Evolutionary conservation across 2,797 vertebrate species (phyloP).

Genomic region (Protonibea diacanthus): DNA sequence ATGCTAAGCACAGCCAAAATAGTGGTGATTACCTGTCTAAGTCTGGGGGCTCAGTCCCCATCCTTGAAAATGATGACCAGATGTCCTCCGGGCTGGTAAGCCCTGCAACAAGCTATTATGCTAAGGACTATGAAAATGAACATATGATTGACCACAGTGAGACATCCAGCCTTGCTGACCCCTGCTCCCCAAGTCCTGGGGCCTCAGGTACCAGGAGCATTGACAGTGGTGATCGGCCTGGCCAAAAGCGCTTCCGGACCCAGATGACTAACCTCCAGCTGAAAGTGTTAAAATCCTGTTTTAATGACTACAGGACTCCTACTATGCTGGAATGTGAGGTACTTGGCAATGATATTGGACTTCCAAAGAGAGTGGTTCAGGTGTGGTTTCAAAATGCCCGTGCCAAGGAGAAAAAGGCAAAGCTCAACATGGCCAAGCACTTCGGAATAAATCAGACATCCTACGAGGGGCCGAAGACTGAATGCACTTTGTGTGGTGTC

Average conservation of each 20-base stretch:
- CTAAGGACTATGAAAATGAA: slow-evolving; percentile 98
- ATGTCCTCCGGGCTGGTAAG: slow-evolving; percentile 98
- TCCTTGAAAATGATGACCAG: slow-evolving; percentile 95
- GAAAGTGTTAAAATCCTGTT: slow-evolving; percentile 99
- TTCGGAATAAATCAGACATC: slow-evolving; percentile 99
- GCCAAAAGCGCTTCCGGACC: slow-evolving; percentile 99
- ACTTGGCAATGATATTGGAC: slow-evolving; percentile 99
- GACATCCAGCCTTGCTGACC: slow-evolving; percentile 97
- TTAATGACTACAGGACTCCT: slow-evolving; percentile 99
- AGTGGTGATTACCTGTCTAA: slow-evolving; percentile 94
- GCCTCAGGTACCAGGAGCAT: slow-evolving; percentile 94
- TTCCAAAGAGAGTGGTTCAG: slow-evolving; percentile 99
- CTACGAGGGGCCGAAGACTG: slow-evolving; percentile 98
- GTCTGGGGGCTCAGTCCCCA: slow-evolving; percentile 90
- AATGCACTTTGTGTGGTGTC: slow-evolving; percentile 98
- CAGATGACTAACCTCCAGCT: slow-evolving; percentile 99
- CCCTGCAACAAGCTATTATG: slow-evolving; percentile 97
- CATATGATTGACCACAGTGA: slow-evolving; percentile 98
- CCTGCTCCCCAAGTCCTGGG: slow-evolving; percentile 97
- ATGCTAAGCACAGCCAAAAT: slow-evolving; percentile 90
- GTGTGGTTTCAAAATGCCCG: slow-evolving; percentile 99
- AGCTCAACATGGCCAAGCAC: slow-evolving; percentile 99
- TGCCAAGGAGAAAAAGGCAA: slow-evolving; percentile 99
- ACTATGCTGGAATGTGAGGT: slow-evolving; percentile 99
- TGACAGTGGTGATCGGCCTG: slow-evolving; percentile 95